Evolutionary conservation across 2,113 vertebrate species (phyloP).

Genomic region (Henicopernis longicauda): DNA sequence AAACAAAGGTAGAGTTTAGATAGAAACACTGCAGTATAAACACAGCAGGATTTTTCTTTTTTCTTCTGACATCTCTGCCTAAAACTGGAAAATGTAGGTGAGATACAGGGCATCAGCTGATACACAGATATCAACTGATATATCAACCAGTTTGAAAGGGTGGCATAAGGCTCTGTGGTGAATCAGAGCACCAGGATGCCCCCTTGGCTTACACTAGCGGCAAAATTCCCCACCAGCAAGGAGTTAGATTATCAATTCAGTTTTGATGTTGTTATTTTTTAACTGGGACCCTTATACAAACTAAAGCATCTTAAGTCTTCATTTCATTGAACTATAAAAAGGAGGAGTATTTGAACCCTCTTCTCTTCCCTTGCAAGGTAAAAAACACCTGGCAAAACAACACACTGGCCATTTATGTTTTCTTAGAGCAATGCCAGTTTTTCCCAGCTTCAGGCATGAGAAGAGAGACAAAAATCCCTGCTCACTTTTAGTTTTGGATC

Average conservation of each 20-base stretch:
- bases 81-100: background rate
- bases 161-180: background rate
- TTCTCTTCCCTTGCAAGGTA: background rate
- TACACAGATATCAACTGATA: background rate
- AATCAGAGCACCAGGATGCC: background rate
- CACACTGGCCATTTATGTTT: background rate
- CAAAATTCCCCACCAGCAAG: background rate
- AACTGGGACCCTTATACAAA: background rate
- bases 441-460: background rate
- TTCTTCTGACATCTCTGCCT: background rate
- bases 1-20: background rate
- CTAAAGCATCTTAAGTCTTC: background rate
- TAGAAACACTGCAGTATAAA: background rate
- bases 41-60: background rate
- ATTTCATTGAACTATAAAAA: background rate
- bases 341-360: background rate
- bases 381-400: background rate
- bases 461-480: background rate
- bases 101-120: background rate
- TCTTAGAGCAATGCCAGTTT: background rate
- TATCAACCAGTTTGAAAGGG: background rate
- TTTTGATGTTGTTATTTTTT: background rate
- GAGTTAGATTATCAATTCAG: background rate
- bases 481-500: background rate
- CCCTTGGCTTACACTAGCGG: background rate